Evolutionary conservation across 2,797 vertebrate genomes (phyloP), one percentile per base, ranked within the genome.

Genomic region (Pangasius djambal): DNA sequence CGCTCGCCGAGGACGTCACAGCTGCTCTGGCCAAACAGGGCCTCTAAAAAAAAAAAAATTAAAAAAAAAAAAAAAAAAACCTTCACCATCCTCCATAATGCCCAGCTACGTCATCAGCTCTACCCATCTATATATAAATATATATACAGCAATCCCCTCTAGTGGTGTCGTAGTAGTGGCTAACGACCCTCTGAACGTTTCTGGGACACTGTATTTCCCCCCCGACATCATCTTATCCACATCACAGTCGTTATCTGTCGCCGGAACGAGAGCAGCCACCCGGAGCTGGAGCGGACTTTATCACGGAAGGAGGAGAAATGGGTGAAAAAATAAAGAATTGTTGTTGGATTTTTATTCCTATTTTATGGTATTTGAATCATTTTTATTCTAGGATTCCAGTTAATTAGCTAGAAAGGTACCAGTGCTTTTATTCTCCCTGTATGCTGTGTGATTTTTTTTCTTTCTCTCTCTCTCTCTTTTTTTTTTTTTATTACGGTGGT

Each of bases 1-100:
- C 98, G 72, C 96, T 99, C 48, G 98, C 98, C 0, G 98, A 99
- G 95, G 98, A 99, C 67, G 98, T 99, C 95, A 98, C 98, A 0
- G 98, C 98, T 5, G 98, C 99, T 91, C 97, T 99, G 50, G 98
- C 98, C 92, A 99, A 99, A 94, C 99, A 99, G 97, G 98, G 98
- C 95, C 98, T 99, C 97, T 99, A 97, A 99, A 67, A 13, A 10
- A 50, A 50, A 31, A 20, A 67, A 44, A 16, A 44, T 37, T 25
- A 0, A 12, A 52, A 7, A 1, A 52, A 52, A 13, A 0, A 15
- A 20, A 82, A 7, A 15, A 15, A 83, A 63, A 97, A 96, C 90
- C 90, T 92, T 92, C 89, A 90, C 84, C 89, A 90, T 88, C 40
- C 91, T 88, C 75, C 87, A 75, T 7, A 83, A 90, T 89, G 88